Evolutionary conservation across 2,113 vertebrate genomes (phyloP).

Genomic region (Accipiter cooperii): DNA sequence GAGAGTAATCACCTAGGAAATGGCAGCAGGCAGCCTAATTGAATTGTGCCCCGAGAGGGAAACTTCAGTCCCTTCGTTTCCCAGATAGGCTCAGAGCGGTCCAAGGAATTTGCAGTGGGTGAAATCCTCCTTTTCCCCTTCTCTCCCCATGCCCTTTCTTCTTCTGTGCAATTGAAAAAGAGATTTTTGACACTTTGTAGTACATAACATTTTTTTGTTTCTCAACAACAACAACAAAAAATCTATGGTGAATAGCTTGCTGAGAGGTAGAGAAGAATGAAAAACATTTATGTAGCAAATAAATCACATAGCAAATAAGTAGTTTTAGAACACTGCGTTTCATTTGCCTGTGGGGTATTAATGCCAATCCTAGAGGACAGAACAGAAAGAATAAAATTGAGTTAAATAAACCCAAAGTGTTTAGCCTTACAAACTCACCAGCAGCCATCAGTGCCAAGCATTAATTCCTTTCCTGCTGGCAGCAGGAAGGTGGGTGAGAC

Average conservation of each 20-base stretch:
- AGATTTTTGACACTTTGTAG: not conserved
- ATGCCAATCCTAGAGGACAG: conserved; percentile 7
- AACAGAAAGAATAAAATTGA: conserved; percentile 32
- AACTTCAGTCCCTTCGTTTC: not conserved
- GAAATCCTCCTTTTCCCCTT: not conserved
- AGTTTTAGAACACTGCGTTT: conserved; percentile 12
- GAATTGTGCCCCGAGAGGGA: not conserved
- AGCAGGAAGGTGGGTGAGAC: conserved; percentile 48
- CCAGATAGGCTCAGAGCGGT: not conserved
- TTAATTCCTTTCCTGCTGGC: conserved; percentile 53
- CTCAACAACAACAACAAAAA: not conserved
- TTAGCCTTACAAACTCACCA: conserved; percentile 40
- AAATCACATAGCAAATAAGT: conserved; percentile 13
- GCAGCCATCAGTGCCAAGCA: conserved; percentile 30
- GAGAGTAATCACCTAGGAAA: not conserved
- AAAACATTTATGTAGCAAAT: conserved; percentile 8
- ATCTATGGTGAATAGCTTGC: not conserved
- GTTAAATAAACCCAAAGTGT: conserved; percentile 40
- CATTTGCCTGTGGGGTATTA: conserved; percentile 13
- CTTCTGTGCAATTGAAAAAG: not conserved
- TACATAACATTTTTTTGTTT: not conserved
- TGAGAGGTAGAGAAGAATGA: conserved; percentile 11
- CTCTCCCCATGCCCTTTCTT: not conserved
- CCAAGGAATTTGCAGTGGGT: not conserved
- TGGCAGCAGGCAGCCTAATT: not conserved